Evolutionary conservation across 1,140 invertebrate genomes (phyloP).

Genomic region (Mycetomoellerius zeteki): DNA sequence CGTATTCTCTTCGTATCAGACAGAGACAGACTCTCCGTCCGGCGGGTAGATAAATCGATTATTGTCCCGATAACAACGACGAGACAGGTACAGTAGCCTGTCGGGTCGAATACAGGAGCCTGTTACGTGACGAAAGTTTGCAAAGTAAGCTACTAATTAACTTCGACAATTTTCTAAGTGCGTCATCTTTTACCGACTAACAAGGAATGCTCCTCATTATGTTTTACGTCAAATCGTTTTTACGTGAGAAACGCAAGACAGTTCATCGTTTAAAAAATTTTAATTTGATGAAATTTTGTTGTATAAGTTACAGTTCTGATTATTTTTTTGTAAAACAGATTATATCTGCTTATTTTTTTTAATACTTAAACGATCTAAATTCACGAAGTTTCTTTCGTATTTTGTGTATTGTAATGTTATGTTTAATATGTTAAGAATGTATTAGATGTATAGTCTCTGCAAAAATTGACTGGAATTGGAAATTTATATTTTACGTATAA

Average conservation of each 20-base stretch:
- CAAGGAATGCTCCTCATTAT: neutral
- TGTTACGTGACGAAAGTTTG: conserved; percentile 26
- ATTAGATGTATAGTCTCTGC: too few relatives aligned
- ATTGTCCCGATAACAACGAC: conserved; percentile 56
- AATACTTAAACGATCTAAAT: neutral
- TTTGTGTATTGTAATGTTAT: neutral
- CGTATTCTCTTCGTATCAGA: conserved; percentile 40
- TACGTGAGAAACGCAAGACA: neutral
- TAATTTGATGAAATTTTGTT: neutral
- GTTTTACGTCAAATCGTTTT: neutral
- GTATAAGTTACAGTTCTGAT: too few relatives aligned
- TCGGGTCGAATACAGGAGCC: neutral
- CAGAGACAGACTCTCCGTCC: conserved; percentile 29
- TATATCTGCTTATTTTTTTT: neutral
- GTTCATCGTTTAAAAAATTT: neutral
- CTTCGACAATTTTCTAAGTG: conserved; percentile 46
- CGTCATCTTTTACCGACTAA: neutral
- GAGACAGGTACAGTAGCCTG: conserved; percentile 3
- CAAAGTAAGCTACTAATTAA: conserved; percentile 42
- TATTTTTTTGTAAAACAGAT: neutral
- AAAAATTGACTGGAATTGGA: too few relatives aligned
- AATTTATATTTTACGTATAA: too few relatives aligned
- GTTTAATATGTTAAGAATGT: too few relatives aligned
- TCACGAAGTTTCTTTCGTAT: neutral
- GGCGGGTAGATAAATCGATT: conserved; percentile 63